phyloP scores from a whole-genome alignment of 1,140 invertebrate species.

The Drosophila repleta region DNA sequence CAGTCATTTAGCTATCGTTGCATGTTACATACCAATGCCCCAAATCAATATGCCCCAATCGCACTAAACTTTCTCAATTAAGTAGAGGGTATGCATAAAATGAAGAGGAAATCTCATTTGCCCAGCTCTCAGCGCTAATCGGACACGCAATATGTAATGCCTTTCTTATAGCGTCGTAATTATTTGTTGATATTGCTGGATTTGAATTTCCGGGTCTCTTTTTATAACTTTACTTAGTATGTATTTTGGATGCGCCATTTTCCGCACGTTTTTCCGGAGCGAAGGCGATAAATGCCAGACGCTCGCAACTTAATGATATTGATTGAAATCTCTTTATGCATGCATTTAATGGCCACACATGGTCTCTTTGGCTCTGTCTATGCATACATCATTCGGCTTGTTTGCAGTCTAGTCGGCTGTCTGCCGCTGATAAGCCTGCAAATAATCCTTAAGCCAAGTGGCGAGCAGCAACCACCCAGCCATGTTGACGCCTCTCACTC shows the following conservation, averaged over 20 bases:
- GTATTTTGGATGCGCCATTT: slow-evolving; percentile 61
- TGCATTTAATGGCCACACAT: slow-evolving; percentile 29
- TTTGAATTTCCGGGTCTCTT: slow-evolving; percentile 54
- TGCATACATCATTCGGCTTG: slow-evolving; percentile 23
- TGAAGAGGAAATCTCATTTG: slow-evolving; percentile 15
- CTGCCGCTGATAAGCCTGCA: slow-evolving; percentile 49
- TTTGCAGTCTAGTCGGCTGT: slow-evolving; percentile 18
- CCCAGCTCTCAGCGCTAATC: slow-evolving; percentile 31
- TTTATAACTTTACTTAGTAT: neutral
- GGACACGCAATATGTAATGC: slow-evolving; percentile 58
- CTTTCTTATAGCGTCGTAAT: slow-evolving; percentile 50
- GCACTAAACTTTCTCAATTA: neutral
- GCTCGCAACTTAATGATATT: slow-evolving; percentile 31
- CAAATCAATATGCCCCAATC: neutral
- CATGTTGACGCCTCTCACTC: slow-evolving; percentile 3
- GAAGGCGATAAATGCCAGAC: slow-evolving; percentile 44
- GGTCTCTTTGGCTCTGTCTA: neutral
- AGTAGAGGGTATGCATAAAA: slow-evolving; percentile 3
- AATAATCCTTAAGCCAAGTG: slow-evolving; percentile 44
- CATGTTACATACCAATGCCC: neutral
- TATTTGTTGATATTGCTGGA: slow-evolving; percentile 47
- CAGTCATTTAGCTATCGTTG: too few species aligned
- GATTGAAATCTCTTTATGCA: slow-evolving; percentile 31
- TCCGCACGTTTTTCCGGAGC: slow-evolving; percentile 52
- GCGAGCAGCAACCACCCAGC: slow-evolving; percentile 38